Base-by-base conservation (phyloP, 2,797 vertebrate genomes). In the Gobionotothen gibberifrons region DNA sequence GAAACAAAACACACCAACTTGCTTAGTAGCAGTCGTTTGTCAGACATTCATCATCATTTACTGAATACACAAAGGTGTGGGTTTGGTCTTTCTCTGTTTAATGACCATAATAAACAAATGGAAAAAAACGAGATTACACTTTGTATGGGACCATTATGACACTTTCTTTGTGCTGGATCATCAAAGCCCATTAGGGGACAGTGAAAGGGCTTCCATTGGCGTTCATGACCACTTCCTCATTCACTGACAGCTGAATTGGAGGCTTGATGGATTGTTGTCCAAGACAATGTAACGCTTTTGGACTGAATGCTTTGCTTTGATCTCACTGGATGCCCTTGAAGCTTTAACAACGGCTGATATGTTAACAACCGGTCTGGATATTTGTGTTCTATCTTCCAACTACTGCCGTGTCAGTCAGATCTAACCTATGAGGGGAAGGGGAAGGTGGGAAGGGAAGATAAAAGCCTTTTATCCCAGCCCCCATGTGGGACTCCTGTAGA, bases 131-230 rank as follows among this genome's bases (percentile, higher is more conserved):
- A 85, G 90, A 84, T 89, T 84, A 79, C 74, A 85, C 89, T 91
- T 90, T 88, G 79, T 78, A 81, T 82, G 67, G 79, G 79, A 63
- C 84, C 86, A 92, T 89, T 86, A 92, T 89, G 85, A 69, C 75
- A 77, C 81, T 74, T 43, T 84, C 90, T 92, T 93, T 93, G 91
- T 93, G 74, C 53, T 47, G 52, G 63, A 82, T 86, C 89, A 92
- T 92, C 90, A 93, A 93, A 93, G 92, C 88, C 86, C 77, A 86
- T 90, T 89, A 89, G 83, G 85, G 80, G 83, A 85, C 78, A 63
- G 87, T 83, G 87, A 92, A 91, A 91, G 71, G 87, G 76, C 81
- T 71, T 84, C 79, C 74, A 86, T 65, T 84, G 72, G 79, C 10
- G 62, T 72, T 88, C 74, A 72, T 74, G 85, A 90, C 85, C 85